Evolutionary conservation across 2,888 invertebrate species (phyloP), one percentile per base, ranked within the genome.

Genomic region (Sipha maydis): DNA sequence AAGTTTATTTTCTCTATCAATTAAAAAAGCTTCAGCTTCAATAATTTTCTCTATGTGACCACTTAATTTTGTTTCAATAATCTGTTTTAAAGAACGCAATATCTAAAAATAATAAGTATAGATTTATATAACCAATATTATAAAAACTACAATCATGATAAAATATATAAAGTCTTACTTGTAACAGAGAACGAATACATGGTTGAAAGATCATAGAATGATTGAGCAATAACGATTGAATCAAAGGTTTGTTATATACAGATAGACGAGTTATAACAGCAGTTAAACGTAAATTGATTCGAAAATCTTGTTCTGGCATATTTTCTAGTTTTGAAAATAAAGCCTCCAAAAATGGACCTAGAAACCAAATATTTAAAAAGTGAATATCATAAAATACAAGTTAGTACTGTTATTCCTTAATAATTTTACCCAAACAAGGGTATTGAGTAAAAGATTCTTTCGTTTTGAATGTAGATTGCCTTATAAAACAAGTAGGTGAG

Each of bases 131-230:
- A 61, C 25, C 7, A 7, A 61, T 21, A 56, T 19, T 4, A 61
- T 21, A 2, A 61, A 61, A 5, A 61, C 7, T 21, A 25, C 25
- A 61, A 61, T 7, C 21, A 11, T 48, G 3, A n/a, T 54, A 34
- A 56, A 31, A 85, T 48, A 69, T 56, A n/a, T 25, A 8, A 61
- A 90, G 83, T 90, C 92, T 92, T 91, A 97, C 98, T 94, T 98
- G 98, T 92, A 96, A 96, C 90, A 98, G 93, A 7, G 97, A 97
- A 91, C 97, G 96, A 91, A 98, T 96, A 91, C 96, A 96, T 1
- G 98, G 97, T 92, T 97, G 97, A 91, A 97, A 94, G 90, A 96
- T 95, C 90, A 95, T 94, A 92, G 95, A 95, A 89, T 97, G 95
- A 91, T 97, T 97, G 90, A 99, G 93, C 78, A 99, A 93, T 91